Base-by-base conservation (phyloP, 1,140 invertebrate genomes). In the Drosophila persimilis region DNA sequence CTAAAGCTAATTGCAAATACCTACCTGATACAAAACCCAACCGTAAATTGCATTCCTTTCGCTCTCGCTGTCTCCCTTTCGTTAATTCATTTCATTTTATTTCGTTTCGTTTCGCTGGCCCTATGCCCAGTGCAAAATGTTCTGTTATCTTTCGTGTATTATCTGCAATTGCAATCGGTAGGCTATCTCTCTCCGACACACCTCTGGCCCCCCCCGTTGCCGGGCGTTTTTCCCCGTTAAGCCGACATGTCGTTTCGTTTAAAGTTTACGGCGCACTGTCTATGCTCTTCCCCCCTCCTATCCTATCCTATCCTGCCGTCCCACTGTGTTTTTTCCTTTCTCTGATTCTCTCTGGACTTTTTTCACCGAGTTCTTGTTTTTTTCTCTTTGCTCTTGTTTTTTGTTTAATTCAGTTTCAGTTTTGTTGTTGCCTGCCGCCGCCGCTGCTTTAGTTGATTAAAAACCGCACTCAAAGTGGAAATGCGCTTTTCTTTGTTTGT, bases 361-460 rank as follows among this genome's bases (percentile, higher is more conserved):
- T 66, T 43, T 46, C 46, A 51, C 35, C 24, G 11, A 17, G 52
- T 55, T 52, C 24, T 46, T 54, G 61, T 51, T 55, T 24, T 60
- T 9, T 43, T 17, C 26, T 15, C 15, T 15, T 44, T 26, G 9
- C 26, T 58, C 29, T 59, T 26, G 11, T 35, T 50, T 41, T 45
- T 9, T 45, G 61, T 72, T 80, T 85, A 84, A 84, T 84, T 84
- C 63, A 79, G 72, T 76, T 70, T 64, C 64, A 69, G 64, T 70
- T 70, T 39, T 70, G 64, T 69, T 85, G 80, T 76, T 80, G 61
- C 57, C 47, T 61, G 39, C 45, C 17, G 17, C 17, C 9, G 66
- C 48, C 57, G 46, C 61, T 59, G 80, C 80, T 76, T 84, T 84
- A 64, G 80, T 84, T 84, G 80, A 84, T 84, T 84, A 84, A 84